Evolutionary conservation across 2,888 invertebrate genomes (phyloP).

Genomic region (Folsomia manolachei): DNA sequence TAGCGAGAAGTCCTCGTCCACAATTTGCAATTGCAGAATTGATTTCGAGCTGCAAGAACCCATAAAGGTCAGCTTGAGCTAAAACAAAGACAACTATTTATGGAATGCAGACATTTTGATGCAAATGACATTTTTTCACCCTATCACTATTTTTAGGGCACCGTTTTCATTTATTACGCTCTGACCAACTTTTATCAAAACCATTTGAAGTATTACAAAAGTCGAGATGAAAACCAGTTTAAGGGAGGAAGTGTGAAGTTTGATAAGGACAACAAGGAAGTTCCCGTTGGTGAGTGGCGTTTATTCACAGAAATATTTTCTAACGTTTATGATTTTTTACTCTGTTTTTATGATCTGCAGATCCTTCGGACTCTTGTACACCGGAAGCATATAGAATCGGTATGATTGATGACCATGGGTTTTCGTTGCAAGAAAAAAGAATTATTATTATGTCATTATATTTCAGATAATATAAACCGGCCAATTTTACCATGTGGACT

Average conservation of each 20-base stretch:
- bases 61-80: conserved; percentile 16
- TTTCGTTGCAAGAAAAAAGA: too few relatives aligned
- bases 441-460: neutral
- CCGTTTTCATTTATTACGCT: conserved; percentile 28
- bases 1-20: conserved; percentile 11
- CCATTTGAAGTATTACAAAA: conserved; percentile 23
- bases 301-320: too few relatives aligned
- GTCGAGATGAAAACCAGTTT: conserved; percentile 30
- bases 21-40: conserved; percentile 27
- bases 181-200: conserved; percentile 32
- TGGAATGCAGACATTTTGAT: neutral
- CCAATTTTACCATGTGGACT: conserved; percentile 28
- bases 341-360: too few relatives aligned
- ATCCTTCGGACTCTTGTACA: neutral
- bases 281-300: too few relatives aligned
- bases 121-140: neutral
- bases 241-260: conserved; percentile 17
- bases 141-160: conserved; percentile 14
- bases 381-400: neutral
- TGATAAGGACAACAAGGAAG: neutral
- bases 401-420: too few relatives aligned
- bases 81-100: neutral
- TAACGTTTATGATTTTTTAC: too few relatives aligned
- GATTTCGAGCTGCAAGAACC: conserved; percentile 16
- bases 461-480: neutral